These are phyloP conservation scores for Lymantria dispar DNA, from an alignment of 2,888 invertebrate genomes.

Conservation along the genomic window DNA sequence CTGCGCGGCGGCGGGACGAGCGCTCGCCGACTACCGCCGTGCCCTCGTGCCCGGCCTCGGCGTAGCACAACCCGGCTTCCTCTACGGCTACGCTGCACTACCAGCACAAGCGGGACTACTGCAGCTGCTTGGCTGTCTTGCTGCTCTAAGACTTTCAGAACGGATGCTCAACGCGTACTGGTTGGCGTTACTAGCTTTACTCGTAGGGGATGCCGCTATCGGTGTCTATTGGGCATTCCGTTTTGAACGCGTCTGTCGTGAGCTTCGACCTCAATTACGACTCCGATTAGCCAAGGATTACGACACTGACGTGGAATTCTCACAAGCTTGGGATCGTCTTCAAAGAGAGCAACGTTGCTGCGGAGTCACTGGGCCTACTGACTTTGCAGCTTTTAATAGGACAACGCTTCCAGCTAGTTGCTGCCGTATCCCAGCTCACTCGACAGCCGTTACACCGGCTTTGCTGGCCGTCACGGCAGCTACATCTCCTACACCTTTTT, in stretches of 20 bases:
- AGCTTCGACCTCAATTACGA: conserved; percentile 86
- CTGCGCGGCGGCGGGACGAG: conserved; percentile 88
- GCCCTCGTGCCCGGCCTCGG: conserved; percentile 88
- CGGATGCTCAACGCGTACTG: conserved; percentile 92
- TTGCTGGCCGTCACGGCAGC: conserved; percentile 60
- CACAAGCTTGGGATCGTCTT: conserved; percentile 89
- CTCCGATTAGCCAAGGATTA: conserved; percentile 86
- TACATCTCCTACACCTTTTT: conserved; percentile 59
- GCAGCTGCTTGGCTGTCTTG: conserved; percentile 91
- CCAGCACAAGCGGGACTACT: conserved; percentile 87
- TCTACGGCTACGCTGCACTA: conserved; percentile 92
- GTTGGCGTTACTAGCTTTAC: conserved; percentile 88
- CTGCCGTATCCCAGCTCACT: conserved; percentile 69
- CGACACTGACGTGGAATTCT: conserved; percentile 87
- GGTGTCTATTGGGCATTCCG: conserved; percentile 93
- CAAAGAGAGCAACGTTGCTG: conserved; percentile 90
- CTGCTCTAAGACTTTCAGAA: conserved; percentile 90
- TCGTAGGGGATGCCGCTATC: conserved; percentile 92
- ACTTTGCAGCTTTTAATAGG: conserved; percentile 72
- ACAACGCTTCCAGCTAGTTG: conserved; percentile 72
- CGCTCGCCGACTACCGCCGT: conserved; percentile 87
- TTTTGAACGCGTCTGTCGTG: conserved; percentile 88
- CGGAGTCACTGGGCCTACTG: conserved; percentile 86
- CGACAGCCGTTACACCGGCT: conserved; percentile 77
- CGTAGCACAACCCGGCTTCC: conserved; percentile 90